These are phyloP conservation scores for Calidris pygmaea DNA, from an alignment of 2,113 vertebrate species.

Conservation along the genomic window DNA sequence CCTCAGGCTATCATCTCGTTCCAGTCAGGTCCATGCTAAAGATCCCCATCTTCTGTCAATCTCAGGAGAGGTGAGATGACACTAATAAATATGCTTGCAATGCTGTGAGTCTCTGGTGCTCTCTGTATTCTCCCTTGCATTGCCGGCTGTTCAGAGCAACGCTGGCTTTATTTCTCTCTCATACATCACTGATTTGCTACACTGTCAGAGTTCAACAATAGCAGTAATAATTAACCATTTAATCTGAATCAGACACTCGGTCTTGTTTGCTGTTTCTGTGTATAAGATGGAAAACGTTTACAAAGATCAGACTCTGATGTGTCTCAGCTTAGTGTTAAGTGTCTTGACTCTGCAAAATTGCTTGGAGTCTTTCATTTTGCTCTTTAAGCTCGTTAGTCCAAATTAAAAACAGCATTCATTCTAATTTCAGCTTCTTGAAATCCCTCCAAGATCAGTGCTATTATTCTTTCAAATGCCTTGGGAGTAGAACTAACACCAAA, in stretches of 20 bases:
- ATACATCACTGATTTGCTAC: conserved; percentile 38
- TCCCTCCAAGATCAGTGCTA: conserved; percentile 51
- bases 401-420: conserved; percentile 67
- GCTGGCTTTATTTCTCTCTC: not conserved
- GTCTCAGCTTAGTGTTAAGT: conserved; percentile 27
- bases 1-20: not conserved
- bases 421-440: conserved; percentile 62
- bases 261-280: conserved; percentile 17
- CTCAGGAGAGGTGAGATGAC: not conserved
- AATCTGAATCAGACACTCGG: conserved; percentile 38
- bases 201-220: conserved; percentile 56
- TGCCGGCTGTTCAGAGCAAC: conserved; percentile 18
- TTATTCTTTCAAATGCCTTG: conserved; percentile 23
- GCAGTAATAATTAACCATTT: conserved; percentile 63
- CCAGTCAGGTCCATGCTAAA: not conserved
- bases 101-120: not conserved
- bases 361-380: conserved; percentile 51
- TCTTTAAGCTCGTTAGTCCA: conserved; percentile 62
- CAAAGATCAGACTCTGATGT: conserved; percentile 32
- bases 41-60: conserved; percentile 10
- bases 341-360: conserved; percentile 57
- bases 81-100: not conserved
- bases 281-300: conserved; percentile 31
- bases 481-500: conserved; percentile 20
- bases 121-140: not conserved